phyloP scores from a whole-genome alignment of 2,113 vertebrate genomes.

The Phrynosoma platyrhinos region DNA sequence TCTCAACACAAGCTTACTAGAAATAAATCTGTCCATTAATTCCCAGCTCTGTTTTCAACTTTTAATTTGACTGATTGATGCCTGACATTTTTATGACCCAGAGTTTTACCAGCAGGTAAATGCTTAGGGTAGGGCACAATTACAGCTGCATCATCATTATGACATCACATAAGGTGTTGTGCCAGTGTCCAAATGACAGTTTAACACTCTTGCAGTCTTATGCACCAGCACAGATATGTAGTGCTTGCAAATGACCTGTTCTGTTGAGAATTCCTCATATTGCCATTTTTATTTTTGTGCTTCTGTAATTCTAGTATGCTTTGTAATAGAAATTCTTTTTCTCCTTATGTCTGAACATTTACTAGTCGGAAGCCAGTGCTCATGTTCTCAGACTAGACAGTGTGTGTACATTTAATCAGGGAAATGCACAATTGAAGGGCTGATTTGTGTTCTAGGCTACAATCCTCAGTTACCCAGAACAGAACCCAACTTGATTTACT shows the following conservation, averaged over 20 bases:
- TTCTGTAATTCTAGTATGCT: neutral
- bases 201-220: neutral
- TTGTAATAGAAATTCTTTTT: neutral
- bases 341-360: neutral
- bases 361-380: neutral
- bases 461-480: neutral
- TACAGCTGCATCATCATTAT: neutral
- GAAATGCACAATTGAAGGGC: neutral
- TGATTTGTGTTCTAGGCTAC: neutral
- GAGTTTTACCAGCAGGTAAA: neutral
- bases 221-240: neutral
- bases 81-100: conserved; percentile 8
- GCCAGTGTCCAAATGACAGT: neutral
- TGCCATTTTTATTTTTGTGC: neutral
- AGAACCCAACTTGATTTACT: neutral
- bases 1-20: conserved; percentile 36
- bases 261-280: neutral
- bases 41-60: conserved; percentile 40
- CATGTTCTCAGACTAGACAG: neutral
- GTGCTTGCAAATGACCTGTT: neutral
- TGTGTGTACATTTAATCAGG: neutral
- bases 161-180: neutral
- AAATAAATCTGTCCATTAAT: conserved; percentile 44
- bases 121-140: neutral
- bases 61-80: neutral